Evolutionary conservation across 2,888 invertebrate species (phyloP).

Genomic region (Sminthurinus aureus): DNA sequence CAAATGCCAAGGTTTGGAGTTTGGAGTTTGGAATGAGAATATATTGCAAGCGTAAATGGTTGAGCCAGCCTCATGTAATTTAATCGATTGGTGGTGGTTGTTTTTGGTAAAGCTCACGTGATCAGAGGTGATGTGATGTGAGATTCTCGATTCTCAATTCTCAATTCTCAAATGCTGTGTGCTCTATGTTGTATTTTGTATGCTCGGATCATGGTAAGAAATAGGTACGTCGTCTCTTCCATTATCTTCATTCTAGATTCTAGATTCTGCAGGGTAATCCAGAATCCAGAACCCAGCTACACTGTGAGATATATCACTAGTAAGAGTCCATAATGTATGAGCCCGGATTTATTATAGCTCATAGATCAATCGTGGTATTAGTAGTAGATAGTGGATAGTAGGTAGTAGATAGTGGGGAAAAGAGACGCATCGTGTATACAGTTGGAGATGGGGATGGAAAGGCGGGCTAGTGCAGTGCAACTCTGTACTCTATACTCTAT

Average conservation of each 20-base stretch:
- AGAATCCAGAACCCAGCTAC: not conserved
- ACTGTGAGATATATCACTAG: too few species aligned
- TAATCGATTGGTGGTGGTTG: conserved; percentile 40
- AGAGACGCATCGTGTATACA: conserved; percentile 33
- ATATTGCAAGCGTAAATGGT: conserved; percentile 32
- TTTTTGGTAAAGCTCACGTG: conserved; percentile 26
- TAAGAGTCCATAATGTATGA: not conserved
- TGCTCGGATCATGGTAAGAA: conserved; percentile 20
- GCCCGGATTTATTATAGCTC: conserved; percentile 48
- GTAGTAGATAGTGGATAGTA: too few species aligned
- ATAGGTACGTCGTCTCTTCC: not conserved
- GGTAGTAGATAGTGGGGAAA: too few species aligned
- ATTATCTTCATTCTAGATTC: too few species aligned
- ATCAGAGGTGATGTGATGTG: not conserved
- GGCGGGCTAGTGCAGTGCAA: not conserved
- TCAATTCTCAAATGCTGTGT: too few species aligned
- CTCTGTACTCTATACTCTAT: not conserved
- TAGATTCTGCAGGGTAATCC: too few species aligned
- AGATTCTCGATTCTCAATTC: too few species aligned
- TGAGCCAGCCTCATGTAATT: conserved; percentile 38
- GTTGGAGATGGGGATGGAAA: not conserved
- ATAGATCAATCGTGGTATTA: conserved; percentile 45
- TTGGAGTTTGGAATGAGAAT: conserved; percentile 20
- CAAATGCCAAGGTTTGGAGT: not conserved
- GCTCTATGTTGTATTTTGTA: too few species aligned